Conservation (phyloP, 2,113 vertebrate genomes). For the Oncorhynchus keta region DNA sequence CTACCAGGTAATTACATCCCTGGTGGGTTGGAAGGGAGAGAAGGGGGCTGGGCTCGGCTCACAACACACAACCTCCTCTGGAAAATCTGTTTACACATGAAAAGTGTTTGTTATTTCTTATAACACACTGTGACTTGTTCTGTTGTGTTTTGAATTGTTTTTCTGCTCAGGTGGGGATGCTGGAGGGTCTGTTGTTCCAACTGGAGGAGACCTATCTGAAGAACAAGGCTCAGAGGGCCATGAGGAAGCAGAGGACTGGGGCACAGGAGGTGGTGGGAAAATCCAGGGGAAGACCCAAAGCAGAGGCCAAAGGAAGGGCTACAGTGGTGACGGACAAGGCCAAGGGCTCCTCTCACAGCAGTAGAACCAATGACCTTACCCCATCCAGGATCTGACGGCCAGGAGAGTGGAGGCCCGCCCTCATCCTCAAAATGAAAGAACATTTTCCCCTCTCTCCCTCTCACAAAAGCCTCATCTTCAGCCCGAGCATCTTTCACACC, state of each 20-base stretch:
- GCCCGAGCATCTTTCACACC: constrained; percentile 26
- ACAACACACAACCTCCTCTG: too few relatives aligned
- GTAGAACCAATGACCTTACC: not conserved
- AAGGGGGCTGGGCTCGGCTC: too few relatives aligned
- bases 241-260: constrained; percentile 34
- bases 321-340: not conserved
- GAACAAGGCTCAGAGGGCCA: constrained; percentile 57
- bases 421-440: not conserved
- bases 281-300: constrained; percentile 39
- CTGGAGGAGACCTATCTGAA: constrained; percentile 70
- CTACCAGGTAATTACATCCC: constrained; percentile 52
- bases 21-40: constrained; percentile 7
- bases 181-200: constrained; percentile 72
- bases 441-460: not conserved
- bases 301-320: constrained; percentile 32
- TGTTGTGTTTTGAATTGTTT: constrained; percentile 32
- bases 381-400: not conserved
- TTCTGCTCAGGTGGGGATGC: constrained; percentile 63
- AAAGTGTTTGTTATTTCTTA: too few relatives aligned
- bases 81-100: too few relatives aligned
- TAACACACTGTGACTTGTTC: not conserved
- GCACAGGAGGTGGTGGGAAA: not conserved
- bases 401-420: not conserved
- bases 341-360: not conserved
- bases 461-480: not conserved